Base-by-base conservation (phyloP, 2,113 vertebrate species). In the Piaya cayana region DNA sequence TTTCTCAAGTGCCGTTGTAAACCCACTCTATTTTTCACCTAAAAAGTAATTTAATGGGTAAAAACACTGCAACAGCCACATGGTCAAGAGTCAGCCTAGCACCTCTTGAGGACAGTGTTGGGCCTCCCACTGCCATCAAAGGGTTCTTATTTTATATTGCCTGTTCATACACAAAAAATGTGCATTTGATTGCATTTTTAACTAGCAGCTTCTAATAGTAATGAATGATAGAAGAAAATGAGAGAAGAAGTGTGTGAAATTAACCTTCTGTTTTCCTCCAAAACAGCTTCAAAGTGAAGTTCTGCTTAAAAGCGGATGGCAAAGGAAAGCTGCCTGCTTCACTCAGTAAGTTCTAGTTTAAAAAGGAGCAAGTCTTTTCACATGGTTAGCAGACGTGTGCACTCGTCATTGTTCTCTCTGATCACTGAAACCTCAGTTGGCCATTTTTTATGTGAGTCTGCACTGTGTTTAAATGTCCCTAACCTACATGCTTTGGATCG, bases 251-350 rank as follows among this genome's bases (percentile, higher is more conserved):
- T 23, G 8, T 30, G 8, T 45, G 55, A 88, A 72, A 62, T 42
- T 32, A 8, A 23, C 32, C 23, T 21, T 85, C 63, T 91, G 43
- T 92, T 17, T 89, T 89, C 81, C 26, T 87, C 90, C 45, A n/a
- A 82, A 97, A 75, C 96, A 99, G 99, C 92, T 99, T 99, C 94
- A 98, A 97, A 89, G 98, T 99, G 11, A 99, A 98, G 86, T 99
- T 99, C 97, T 99, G 99, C 96, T 97, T 99, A 90, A 99, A 98
- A 95, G 99, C 99, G 3, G 98, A 97, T 37, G 99, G 99, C 68
- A 98, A 94, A 90, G 98, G 98, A 88, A 98, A 98, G 34, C 98
- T 99, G 22, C 92, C 97, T 0, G 81, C 49, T 34, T 96, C 97
- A 11, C 98, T 99, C 58, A 98, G 99, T 99, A 97, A 98, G 99